A percentile compares a stretch with the other conserved stretches of the same genome.
These are phyloP conservation scores for Myxocyprinus asiaticus DNA, from an alignment of 2,113 vertebrate species.

Conservation along the genomic window DNA sequence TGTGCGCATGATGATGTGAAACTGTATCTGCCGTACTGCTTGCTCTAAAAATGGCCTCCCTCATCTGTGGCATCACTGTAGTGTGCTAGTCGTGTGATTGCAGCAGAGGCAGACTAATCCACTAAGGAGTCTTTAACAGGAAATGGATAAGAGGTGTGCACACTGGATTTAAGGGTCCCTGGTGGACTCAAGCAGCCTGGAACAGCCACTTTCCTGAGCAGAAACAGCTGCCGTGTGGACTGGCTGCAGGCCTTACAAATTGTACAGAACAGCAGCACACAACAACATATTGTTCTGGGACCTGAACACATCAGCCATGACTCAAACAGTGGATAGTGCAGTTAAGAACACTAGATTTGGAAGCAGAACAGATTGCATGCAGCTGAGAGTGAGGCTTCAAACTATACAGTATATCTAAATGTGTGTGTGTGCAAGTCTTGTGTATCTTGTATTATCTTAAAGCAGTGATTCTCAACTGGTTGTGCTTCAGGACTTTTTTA, in stretches of 20 bases:
- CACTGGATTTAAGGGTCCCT: conserved; percentile 63
- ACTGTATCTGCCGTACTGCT: background rate
- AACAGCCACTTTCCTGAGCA: conserved; percentile 59
- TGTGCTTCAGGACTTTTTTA: too few relatives aligned
- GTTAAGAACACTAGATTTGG: conserved; percentile 18
- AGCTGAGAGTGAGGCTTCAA: conserved; percentile 6
- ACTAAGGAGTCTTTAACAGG: conserved; percentile 60
- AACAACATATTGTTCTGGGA: conserved; percentile 33
- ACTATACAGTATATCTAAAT: conserved; percentile 8
- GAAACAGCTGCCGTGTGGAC: conserved; percentile 50
- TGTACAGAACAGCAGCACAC: conserved; percentile 27
- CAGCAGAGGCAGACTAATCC: conserved; percentile 47
- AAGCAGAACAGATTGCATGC: conserved; percentile 33
- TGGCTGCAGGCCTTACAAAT: conserved; percentile 42
- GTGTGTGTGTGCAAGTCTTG: background rate
- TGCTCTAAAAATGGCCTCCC: background rate
- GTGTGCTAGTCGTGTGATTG: conserved; percentile 6
- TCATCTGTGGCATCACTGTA: conserved; percentile 19
- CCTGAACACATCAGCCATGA: conserved; percentile 11
- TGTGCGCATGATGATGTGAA: background rate
- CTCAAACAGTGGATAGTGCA: conserved; percentile 1
- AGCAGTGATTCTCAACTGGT: background rate
- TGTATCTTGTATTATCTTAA: conserved; percentile 5
- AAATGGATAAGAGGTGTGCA: conserved; percentile 56
- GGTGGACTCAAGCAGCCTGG: conserved; percentile 58